A percentile compares a stretch with the other conserved stretches of the same genome.
phyloP scores from a whole-genome alignment of 2,888 invertebrate species.

The Nebria brevicollis region DNA sequence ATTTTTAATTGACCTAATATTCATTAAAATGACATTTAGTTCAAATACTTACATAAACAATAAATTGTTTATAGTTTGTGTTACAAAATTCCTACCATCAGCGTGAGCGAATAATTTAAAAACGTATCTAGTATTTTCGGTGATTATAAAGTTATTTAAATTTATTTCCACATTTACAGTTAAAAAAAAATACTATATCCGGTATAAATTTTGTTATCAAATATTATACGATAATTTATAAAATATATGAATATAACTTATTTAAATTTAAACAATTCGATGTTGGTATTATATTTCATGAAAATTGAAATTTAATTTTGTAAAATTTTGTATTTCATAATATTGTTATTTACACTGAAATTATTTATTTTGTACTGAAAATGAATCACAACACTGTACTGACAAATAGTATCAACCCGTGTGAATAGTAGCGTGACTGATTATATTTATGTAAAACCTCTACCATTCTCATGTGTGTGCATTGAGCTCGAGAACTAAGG shows the following conservation, averaged over 20 bases:
- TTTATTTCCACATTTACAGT: too few relatives aligned
- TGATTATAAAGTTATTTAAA: not conserved
- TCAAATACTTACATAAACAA: not conserved
- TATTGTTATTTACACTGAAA: not conserved
- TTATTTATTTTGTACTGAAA: conserved; percentile 2
- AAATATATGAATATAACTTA: too few relatives aligned
- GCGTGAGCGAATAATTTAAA: not conserved
- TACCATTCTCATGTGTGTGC: not conserved
- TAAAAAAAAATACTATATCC: too few relatives aligned
- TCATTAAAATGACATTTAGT: not conserved
- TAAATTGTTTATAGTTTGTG: not conserved
- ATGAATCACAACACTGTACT: conserved; percentile 16
- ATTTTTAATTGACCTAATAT: too few relatives aligned
- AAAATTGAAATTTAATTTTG: too few relatives aligned
- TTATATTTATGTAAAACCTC: conserved; percentile 27
- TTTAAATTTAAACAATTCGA: too few relatives aligned
- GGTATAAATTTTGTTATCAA: too few relatives aligned
- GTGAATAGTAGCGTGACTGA: conserved; percentile 40
- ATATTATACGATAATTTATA: too few relatives aligned
- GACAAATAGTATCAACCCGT: not conserved
- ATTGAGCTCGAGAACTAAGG: not conserved
- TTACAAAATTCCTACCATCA: not conserved
- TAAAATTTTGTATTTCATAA: too few relatives aligned
- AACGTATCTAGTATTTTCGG: not conserved
- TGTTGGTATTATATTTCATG: too few relatives aligned